Evolutionary conservation across 2,797 vertebrate genomes (phyloP), one percentile per base, ranked within the genome.

Genomic region (Sus cebifrons): DNA sequence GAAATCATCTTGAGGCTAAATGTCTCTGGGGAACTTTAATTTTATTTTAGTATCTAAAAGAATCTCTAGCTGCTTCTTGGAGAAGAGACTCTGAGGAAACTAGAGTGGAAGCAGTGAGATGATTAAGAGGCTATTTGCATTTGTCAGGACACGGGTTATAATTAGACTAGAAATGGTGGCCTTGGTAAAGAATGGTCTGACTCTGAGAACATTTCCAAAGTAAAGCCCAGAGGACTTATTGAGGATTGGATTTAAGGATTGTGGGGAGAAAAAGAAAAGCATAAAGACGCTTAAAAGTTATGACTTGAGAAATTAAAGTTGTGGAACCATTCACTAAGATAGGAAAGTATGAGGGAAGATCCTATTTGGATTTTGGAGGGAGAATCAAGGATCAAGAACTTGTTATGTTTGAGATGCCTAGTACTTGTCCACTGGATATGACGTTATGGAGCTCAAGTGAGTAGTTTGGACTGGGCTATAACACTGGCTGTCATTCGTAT

Each of bases 21-120:
- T 74, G 21, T 92, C 60, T 87, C 56, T 87, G 9, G 15, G 8
- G 3, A 1, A 75, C 6, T 94, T 91, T 88, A 60, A 74, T 91
- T 83, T 70, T 84, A 52, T 78, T 52, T 92, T 71, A 88, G 75
- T 86, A 62, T 27, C 54, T 68, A 58, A 81, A 92, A 89, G 58
- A 73, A 75, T 86, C 4, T 78, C 29, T 21, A 74, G 20, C 29
- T 94, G 36, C 49, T 87, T 4, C 9, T 1, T 68, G 29, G 62
- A 62, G 29, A 84, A 71, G 15, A 92, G n/a, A 13, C 16, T 25
- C 60, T 36, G 29, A 77, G 67, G 58, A 77, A 82, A 49, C 4
- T 27, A 81, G 44, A 92, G 9, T 60, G 36, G 60, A 58, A 95
- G 25, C 20, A 85, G 1, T 3, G 29, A 89, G 15, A 52, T 6